Evolutionary conservation across 1,140 invertebrate species (phyloP).

Genomic region (Platorchestia sp.): DNA sequence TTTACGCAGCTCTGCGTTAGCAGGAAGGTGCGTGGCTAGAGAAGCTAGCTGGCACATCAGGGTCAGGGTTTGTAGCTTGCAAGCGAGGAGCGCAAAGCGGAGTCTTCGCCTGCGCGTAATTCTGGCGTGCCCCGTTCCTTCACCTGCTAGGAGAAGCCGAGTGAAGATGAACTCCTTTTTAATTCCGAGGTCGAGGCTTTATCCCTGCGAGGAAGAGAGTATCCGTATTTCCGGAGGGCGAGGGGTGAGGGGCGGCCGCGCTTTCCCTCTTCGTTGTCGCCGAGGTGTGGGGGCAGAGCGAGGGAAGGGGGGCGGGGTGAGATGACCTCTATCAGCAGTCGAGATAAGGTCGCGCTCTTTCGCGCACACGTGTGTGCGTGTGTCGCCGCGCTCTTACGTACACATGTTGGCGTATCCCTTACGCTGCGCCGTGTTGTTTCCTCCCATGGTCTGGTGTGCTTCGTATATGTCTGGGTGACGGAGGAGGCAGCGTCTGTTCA

Average conservation of each 20-base stretch:
- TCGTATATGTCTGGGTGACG: not conserved
- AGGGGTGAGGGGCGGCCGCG: not conserved
- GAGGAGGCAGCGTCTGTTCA: not conserved
- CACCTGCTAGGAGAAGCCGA: not conserved
- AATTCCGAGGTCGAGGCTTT: conserved; percentile 14
- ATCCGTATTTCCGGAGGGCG: conserved; percentile 8
- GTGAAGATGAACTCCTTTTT: not conserved
- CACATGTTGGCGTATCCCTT: not conserved
- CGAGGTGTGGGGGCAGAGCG: not conserved
- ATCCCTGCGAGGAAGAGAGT: conserved; percentile 7
- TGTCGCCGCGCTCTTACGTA: not conserved
- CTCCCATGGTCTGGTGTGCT: not conserved
- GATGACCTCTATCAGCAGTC: conserved; percentile 44
- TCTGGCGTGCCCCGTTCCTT: not conserved
- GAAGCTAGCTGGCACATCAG: not conserved
- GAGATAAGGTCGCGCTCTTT: conserved; percentile 52
- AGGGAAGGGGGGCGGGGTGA: not conserved
- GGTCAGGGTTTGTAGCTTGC: not conserved
- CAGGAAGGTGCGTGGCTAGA: not conserved
- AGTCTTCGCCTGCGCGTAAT: not conserved
- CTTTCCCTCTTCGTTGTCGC: conserved; percentile 35
- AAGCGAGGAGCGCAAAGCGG: not conserved
- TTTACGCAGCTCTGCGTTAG: not conserved
- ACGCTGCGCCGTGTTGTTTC: not conserved
- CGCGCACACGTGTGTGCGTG: not conserved